Percentiles rank a stretch among this genome's conserved stretches.
These are phyloP conservation scores for Mantis religiosa DNA, from an alignment of 2,888 invertebrate species.

Conservation along the genomic window DNA sequence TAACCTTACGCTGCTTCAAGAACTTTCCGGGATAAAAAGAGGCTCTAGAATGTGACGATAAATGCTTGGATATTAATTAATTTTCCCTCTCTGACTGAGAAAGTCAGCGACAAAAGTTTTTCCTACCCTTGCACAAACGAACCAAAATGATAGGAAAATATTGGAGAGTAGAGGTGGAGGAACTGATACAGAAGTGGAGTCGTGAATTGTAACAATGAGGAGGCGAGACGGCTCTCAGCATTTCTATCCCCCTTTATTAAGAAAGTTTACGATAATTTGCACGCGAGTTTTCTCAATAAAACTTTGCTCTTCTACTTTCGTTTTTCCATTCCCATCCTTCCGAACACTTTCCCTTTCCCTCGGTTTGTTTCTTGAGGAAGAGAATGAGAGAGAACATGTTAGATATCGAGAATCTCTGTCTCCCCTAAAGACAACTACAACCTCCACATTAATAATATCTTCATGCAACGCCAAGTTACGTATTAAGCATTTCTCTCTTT, in stretches of 20 bases:
- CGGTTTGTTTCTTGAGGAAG: background rate
- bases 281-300: background rate
- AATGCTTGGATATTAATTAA: background rate
- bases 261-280: background rate
- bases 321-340: background rate
- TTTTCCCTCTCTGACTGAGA: background rate
- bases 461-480: background rate
- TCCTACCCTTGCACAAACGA: background rate
- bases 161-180: background rate
- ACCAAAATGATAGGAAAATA: background rate
- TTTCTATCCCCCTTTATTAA: background rate
- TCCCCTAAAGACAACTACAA: background rate
- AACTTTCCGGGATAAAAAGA: background rate
- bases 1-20: background rate
- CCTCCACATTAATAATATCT: background rate
- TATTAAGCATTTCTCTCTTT: too few species aligned
- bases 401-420: background rate
- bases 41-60: background rate
- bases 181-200: background rate
- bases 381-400: background rate
- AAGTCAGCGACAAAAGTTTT: background rate
- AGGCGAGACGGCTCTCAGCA: background rate
- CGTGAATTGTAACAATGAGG: background rate
- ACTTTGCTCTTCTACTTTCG: background rate
- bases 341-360: background rate